A percentile compares a stretch with the other conserved stretches of the same genome.
phyloP scores from a whole-genome alignment of 2,113 vertebrate genomes.

The Antigone vipio region DNA sequence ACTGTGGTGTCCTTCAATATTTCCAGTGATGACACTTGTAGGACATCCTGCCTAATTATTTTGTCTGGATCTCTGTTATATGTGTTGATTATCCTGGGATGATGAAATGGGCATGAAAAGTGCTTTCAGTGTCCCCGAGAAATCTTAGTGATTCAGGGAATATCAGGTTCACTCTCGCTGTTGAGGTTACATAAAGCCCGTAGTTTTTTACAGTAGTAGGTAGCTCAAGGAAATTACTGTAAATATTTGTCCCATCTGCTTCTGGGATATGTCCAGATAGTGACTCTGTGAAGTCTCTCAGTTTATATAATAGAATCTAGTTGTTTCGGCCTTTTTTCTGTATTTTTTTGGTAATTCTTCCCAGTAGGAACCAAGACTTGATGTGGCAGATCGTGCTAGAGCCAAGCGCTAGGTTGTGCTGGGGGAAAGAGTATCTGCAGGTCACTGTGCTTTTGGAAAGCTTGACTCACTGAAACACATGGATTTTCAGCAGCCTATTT shows the following conservation, averaged over 20 bases:
- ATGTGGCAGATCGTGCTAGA: neutral
- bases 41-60: neutral
- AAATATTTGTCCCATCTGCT: neutral
- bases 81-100: neutral
- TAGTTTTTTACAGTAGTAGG: neutral
- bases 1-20: neutral
- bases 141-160: neutral
- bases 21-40: neutral
- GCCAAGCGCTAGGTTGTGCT: neutral
- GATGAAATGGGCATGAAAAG: neutral
- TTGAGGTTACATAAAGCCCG: neutral
- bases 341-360: neutral
- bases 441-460: neutral
- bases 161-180: neutral
- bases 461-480: neutral
- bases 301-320: neutral
- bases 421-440: neutral
- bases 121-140: neutral
- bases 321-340: neutral
- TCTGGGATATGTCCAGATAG: neutral
- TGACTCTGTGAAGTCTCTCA: neutral
- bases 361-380: neutral
- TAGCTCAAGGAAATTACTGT: neutral
- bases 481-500: neutral
- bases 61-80: neutral